phyloP scores from a whole-genome alignment of 2,888 invertebrate genomes.

The Apomyelois bistriatella region DNA sequence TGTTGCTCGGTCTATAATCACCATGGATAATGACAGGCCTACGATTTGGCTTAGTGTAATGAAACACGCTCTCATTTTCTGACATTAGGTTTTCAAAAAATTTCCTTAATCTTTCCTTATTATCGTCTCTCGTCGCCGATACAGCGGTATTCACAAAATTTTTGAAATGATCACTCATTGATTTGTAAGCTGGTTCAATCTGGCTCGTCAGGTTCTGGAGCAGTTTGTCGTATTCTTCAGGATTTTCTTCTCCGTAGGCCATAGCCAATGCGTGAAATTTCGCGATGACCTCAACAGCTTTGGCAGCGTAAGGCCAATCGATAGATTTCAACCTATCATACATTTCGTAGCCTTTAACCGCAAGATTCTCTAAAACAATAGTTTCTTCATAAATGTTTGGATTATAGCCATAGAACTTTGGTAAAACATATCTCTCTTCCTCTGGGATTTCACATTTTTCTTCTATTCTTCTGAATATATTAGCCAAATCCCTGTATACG shows the following conservation, averaged over 20 bases:
- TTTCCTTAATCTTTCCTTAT: conserved; percentile 28
- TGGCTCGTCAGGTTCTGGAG: background rate
- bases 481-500: conserved; percentile 27
- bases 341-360: conserved; percentile 33
- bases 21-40: conserved; percentile 32
- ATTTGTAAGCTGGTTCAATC: conserved; percentile 27
- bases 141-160: background rate
- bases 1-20: conserved; percentile 37
- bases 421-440: conserved; percentile 33
- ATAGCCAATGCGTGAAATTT: conserved; percentile 48
- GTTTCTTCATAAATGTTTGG: conserved; percentile 34
- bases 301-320: conserved; percentile 36
- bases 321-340: conserved; percentile 36
- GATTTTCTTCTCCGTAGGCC: conserved; percentile 36
- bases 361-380: conserved; percentile 47
- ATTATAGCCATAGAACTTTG: conserved; percentile 38
- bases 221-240: conserved; percentile 28
- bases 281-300: conserved; percentile 34
- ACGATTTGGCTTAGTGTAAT: conserved; percentile 21
- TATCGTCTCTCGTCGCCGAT: conserved; percentile 23
- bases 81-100: conserved; percentile 23
- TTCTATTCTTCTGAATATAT: conserved; percentile 31
- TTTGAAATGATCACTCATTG: conserved; percentile 24
- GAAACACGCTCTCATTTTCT: conserved; percentile 12
- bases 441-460: conserved; percentile 30